Conservation (phyloP, 1,140 invertebrate genomes). For the Pseudomyrmex concolor region DNA sequence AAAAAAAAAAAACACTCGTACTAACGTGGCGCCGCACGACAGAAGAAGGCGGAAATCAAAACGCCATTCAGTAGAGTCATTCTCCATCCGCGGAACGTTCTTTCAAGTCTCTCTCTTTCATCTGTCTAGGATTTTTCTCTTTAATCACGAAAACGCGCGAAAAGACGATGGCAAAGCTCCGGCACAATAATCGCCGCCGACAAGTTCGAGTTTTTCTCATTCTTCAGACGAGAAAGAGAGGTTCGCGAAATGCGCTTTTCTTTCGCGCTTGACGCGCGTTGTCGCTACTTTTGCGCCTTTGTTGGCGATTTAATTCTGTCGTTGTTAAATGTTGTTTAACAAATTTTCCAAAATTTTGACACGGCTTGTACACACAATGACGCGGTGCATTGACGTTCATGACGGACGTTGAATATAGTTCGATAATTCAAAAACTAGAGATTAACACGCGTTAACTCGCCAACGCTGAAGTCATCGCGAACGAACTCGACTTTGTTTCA, state of each 20-base stretch:
- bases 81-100: constrained; percentile 27
- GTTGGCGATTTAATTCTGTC: not conserved
- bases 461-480: no score
- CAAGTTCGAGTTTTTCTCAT: constrained; percentile 62
- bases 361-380: no score
- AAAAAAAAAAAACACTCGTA: constrained; percentile 2
- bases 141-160: constrained; percentile 54
- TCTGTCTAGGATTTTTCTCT: constrained; percentile 55
- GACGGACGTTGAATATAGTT: no score
- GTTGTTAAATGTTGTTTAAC: not conserved
- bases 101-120: constrained; percentile 31
- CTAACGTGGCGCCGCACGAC: not conserved
- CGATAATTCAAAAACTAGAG: no score
- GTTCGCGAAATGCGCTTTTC: constrained; percentile 12
- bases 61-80: constrained; percentile 52
- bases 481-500: no score
- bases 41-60: constrained; percentile 62
- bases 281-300: no score
- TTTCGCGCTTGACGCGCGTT: no score
- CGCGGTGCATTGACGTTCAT: no score
- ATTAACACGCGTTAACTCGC: no score
- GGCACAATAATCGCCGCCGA: constrained; percentile 41
- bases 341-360: constrained; percentile 2
- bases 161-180: constrained; percentile 52
- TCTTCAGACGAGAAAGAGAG: constrained; percentile 55